phyloP scores from a whole-genome alignment of 2,888 invertebrate genomes.

The Oligia latruncula region DNA sequence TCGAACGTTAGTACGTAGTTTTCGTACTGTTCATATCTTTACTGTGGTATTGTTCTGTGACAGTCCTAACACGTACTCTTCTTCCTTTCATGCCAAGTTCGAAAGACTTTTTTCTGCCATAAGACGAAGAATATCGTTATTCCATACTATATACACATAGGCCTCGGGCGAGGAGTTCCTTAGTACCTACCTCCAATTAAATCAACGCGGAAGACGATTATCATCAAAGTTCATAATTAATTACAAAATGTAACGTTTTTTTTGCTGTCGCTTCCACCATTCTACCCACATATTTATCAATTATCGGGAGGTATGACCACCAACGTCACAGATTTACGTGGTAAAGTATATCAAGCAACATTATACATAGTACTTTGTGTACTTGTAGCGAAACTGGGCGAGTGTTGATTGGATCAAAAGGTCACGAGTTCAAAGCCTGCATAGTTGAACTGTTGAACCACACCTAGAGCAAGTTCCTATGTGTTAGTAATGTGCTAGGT shows the following conservation, averaged over 20 bases:
- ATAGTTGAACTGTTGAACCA: constrained; percentile 52
- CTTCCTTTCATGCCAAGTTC: too few species aligned
- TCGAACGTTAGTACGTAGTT: too few species aligned
- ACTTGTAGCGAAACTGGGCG: constrained; percentile 42
- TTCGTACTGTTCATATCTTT: too few species aligned
- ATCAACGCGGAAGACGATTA: constrained; percentile 28
- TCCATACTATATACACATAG: not conserved
- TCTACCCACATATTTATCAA: not conserved
- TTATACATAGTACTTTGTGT: constrained; percentile 23
- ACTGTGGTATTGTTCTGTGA: not conserved
- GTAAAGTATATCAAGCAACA: constrained; percentile 19
- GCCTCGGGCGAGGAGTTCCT: not conserved
- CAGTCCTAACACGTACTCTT: not conserved
- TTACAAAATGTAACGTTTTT: constrained; percentile 13
- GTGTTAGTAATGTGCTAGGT: constrained; percentile 13
- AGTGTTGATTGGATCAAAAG: constrained; percentile 61
- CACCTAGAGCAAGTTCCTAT: constrained; percentile 34
- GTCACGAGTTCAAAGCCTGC: constrained; percentile 53
- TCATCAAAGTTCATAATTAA: constrained; percentile 31
- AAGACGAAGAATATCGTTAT: not conserved
- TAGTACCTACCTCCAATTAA: not conserved
- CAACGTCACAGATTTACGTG: constrained; percentile 32
- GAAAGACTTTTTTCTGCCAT: too few species aligned
- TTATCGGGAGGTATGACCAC: not conserved
- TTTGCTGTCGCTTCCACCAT: not conserved